A percentile compares a stretch with the other conserved stretches of the same genome.
Evolutionary conservation across 2,113 vertebrate species (phyloP).

Genomic region (Caretta caretta): DNA sequence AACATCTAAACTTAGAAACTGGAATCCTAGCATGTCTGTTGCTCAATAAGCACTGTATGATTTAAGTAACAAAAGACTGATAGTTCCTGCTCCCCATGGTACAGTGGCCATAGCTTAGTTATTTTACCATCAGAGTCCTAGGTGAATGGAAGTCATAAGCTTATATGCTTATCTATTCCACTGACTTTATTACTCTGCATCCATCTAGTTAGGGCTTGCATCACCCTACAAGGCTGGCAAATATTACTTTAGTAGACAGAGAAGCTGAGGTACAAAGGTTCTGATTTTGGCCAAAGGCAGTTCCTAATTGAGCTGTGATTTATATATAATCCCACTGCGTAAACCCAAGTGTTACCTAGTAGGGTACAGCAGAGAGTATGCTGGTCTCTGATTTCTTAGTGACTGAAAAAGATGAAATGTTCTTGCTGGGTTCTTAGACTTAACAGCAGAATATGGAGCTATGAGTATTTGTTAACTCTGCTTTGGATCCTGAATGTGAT

Average conservation of each 20-base stretch:
- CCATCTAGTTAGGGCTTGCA: not conserved
- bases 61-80: not conserved
- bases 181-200: not conserved
- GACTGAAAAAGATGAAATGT: not conserved
- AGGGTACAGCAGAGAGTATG: not conserved
- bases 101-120: too few species aligned
- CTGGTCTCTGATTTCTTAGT: not conserved
- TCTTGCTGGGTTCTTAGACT: not conserved
- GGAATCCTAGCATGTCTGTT: not conserved
- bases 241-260: not conserved
- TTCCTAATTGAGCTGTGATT: not conserved
- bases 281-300: too few species aligned
- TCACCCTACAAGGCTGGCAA: not conserved
- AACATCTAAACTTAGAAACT: not conserved
- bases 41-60: not conserved
- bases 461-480: not conserved
- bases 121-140: not conserved
- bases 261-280: not conserved
- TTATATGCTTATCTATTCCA: not conserved
- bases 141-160: not conserved
- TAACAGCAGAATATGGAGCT: not conserved
- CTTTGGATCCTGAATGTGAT: not conserved
- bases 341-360: not conserved
- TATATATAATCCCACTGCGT: too few species aligned
- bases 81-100: too few species aligned